phyloP scores from a whole-genome alignment of 1,140 invertebrate species.

The Caenorhabditis brenneri region DNA sequence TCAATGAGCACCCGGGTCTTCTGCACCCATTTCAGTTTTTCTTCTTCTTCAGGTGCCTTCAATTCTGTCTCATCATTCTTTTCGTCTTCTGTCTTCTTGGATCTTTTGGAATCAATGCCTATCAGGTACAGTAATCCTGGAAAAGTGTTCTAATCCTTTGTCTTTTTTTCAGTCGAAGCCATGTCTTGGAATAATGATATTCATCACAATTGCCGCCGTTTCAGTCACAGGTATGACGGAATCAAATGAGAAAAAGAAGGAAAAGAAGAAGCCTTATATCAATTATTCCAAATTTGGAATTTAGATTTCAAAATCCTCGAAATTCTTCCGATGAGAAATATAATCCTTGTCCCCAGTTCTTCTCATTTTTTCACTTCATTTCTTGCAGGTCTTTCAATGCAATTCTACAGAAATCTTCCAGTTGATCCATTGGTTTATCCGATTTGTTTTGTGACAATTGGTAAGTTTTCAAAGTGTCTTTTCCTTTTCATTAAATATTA shows the following conservation, averaged over 20 bases:
- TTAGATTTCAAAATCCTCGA: background rate
- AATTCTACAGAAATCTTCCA: constrained; percentile 37
- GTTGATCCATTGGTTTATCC: constrained; percentile 40
- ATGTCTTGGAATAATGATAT: constrained; percentile 21
- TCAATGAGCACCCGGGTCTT: background rate
- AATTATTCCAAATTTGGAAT: constrained; percentile 28
- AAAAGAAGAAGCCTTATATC: background rate
- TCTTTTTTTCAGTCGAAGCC: background rate
- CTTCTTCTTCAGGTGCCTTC: background rate
- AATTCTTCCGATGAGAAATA: background rate
- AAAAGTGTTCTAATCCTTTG: background rate
- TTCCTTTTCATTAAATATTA: background rate
- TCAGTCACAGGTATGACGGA: constrained; percentile 22
- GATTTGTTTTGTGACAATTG: constrained; percentile 26
- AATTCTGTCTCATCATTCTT: constrained; percentile 30
- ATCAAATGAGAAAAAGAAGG: too few species aligned
- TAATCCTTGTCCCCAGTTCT: constrained; percentile 19
- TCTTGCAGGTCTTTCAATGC: constrained; percentile 8
- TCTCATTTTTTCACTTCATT: background rate
- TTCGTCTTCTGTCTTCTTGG: constrained; percentile 37
- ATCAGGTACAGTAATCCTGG: constrained; percentile 20
- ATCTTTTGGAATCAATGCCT: constrained; percentile 43
- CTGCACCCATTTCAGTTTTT: background rate
- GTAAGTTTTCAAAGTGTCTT: constrained; percentile 14
- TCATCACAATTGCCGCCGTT: background rate